Base-by-base conservation (phyloP, 2,797 vertebrate species). In the Microctenopoma stevenorrisi region DNA sequence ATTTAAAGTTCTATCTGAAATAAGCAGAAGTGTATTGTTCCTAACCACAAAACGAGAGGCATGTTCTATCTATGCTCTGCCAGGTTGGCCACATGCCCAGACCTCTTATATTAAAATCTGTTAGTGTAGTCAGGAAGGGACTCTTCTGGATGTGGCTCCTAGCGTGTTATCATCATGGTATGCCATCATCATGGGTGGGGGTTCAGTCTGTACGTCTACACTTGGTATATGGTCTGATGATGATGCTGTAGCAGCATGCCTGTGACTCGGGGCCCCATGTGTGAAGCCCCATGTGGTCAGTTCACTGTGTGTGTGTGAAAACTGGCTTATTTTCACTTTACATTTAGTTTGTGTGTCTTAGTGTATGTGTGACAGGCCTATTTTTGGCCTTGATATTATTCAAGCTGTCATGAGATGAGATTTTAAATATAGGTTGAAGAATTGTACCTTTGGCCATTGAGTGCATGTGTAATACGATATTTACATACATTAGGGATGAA, bases 201-300 rank as follows among this genome's bases (percentile, higher is more conserved):
- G 73, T 62, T 5, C 74, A 60, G 56, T 46, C 52, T 38, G 35
- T 35, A 10, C 61, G 55, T 38, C 38, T 37, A 11, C 61, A 69
- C 13, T 8, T 59, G 37, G 35, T 68, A 35, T 56, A 79, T 52
- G 79, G 66, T 75, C 6, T 11, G 35, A 65, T 16, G 61, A 74
- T 61, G 47, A 72, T 72, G 61, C 15, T 52, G 28, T 56, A 26
- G 60, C 4, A 38, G 59, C 35, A 33, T 28, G 42, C 40, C 40
- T 55, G 30, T 53, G 51, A 58, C 72, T 72, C 30, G 28, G 46
- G 65, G 82, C 71, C 66, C 28, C 70, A 69, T 84, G 59, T 83
- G 50, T 64, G 18, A 68, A 62, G 53, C 63, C 82, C 84, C 84
- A 89, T 82, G 76, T 82, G 84, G 6, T 78, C 40, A 14, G 13